Evolutionary conservation across 1,140 invertebrate genomes (phyloP).

Genomic region (Tetranychus urticae): DNA sequence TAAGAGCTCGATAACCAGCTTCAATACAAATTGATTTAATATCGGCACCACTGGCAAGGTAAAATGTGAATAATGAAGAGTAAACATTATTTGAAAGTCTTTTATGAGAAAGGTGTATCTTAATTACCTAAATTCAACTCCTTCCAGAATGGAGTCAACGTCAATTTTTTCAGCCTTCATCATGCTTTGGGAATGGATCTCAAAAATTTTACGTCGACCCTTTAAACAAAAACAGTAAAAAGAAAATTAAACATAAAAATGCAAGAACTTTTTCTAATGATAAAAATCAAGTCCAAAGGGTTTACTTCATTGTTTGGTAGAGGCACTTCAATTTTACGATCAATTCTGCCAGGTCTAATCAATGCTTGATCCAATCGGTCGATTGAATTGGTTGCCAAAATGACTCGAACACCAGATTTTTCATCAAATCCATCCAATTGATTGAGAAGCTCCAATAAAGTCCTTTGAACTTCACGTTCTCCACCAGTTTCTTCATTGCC

Average conservation of each 20-base stretch:
- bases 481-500: neutral
- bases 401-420: slow-evolving; percentile 83
- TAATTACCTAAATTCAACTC: slow-evolving; percentile 20
- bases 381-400: slow-evolving; percentile 98
- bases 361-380: slow-evolving; percentile 85
- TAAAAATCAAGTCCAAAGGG: neutral
- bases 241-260: neutral
- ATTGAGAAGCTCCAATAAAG: slow-evolving; percentile 53
- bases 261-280: neutral
- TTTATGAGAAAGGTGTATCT: too few species aligned
- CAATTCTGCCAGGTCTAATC: slow-evolving; percentile 85
- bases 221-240: neutral
- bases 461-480: neutral
- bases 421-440: slow-evolving; percentile 94
- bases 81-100: too few species aligned
- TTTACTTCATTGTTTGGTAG: neutral
- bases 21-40: too few species aligned
- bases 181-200: slow-evolving; percentile 95
- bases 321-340: slow-evolving; percentile 38
- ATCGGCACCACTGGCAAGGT: too few species aligned
- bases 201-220: slow-evolving; percentile 59
- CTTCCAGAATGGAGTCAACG: slow-evolving; percentile 89
- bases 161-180: slow-evolving; percentile 97
- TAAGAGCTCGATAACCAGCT: too few species aligned
- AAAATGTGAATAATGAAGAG: too few species aligned